Conservation (phyloP, 2,113 vertebrate species). For the Callorhinus ursinus region DNA sequence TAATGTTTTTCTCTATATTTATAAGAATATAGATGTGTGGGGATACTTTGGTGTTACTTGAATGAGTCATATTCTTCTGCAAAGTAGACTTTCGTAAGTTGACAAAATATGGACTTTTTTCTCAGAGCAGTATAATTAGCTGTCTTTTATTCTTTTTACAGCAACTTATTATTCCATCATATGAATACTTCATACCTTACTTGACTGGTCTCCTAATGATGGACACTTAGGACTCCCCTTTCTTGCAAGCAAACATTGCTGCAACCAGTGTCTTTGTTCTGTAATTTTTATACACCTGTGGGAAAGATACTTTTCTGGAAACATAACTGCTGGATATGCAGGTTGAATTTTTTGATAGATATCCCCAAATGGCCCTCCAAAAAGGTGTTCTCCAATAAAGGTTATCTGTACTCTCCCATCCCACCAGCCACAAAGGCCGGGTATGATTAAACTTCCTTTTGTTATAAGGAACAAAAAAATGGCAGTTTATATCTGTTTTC, state of each 20-base stretch:
- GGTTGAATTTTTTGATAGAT: background rate
- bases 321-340: too few relatives aligned
- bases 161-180: background rate
- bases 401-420: background rate
- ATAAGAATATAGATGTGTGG: background rate
- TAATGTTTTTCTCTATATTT: background rate
- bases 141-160: conserved; percentile 4
- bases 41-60: background rate
- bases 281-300: background rate
- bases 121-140: background rate
- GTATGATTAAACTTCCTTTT: background rate
- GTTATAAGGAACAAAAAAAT: background rate
- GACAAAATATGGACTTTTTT: background rate
- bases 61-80: background rate
- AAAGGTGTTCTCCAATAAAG: background rate
- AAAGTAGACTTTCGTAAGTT: background rate
- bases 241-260: background rate
- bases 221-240: background rate
- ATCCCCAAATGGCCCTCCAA: background rate
- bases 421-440: background rate
- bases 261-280: background rate
- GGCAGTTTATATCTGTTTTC: background rate
- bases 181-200: background rate
- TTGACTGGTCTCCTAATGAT: background rate
- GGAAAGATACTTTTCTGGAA: background rate